These are phyloP conservation scores for Macrophya alboannulata DNA, from an alignment of 2,888 invertebrate species.

Conservation along the genomic window DNA sequence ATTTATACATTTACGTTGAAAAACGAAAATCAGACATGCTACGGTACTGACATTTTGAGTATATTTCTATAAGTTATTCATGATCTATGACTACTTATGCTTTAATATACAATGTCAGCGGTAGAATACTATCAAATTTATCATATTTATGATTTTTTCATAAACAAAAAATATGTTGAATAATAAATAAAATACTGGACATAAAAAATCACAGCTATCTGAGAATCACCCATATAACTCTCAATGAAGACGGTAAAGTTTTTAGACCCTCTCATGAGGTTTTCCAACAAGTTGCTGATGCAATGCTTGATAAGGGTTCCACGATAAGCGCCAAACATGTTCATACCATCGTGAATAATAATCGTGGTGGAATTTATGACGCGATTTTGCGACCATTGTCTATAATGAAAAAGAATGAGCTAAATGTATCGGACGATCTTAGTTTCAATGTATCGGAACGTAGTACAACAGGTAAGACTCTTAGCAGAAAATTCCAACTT, in stretches of 20 bases:
- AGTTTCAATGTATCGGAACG: slow-evolving; percentile 19
- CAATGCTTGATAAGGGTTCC: slow-evolving; percentile 53
- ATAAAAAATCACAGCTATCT: slow-evolving; percentile 20
- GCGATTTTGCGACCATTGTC: slow-evolving; percentile 38
- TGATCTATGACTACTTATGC: no score
- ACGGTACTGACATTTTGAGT: no score
- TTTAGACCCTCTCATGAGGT: slow-evolving; percentile 49
- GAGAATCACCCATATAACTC: not conserved
- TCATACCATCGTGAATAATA: slow-evolving; percentile 55
- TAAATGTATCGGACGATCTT: not conserved
- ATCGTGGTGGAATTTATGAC: slow-evolving; percentile 55
- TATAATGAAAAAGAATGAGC: not conserved
- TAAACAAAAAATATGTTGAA: slow-evolving; percentile 6
- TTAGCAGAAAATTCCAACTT: not conserved
- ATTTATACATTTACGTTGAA: no score
- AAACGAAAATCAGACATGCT: no score
- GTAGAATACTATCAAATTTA: no score
- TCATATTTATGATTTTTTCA: no score
- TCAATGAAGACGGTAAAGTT: slow-evolving; percentile 46
- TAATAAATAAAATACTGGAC: not conserved
- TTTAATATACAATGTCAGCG: no score
- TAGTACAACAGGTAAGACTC: not conserved
- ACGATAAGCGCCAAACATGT: slow-evolving; percentile 57
- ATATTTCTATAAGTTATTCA: no score
- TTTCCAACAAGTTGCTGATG: slow-evolving; percentile 50